Evolutionary conservation across 2,797 vertebrate species (phyloP).

Genomic region (Psittacula echo): DNA sequence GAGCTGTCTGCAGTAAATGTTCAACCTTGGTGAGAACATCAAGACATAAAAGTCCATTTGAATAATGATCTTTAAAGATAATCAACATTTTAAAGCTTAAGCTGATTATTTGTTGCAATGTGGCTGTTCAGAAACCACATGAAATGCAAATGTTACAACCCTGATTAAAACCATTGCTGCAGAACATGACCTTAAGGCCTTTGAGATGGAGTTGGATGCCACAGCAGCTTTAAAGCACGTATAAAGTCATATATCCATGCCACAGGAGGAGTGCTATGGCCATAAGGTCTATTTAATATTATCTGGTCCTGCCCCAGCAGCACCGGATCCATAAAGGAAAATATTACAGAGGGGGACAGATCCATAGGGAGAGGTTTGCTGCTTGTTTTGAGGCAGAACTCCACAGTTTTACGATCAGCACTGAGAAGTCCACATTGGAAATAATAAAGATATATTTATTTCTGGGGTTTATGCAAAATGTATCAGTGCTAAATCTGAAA

Average conservation of each 20-base stretch:
- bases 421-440: not conserved
- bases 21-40: not conserved
- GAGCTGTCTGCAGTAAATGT: rapidly evolving
- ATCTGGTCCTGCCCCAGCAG: not conserved
- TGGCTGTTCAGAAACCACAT: not conserved
- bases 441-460: not conserved
- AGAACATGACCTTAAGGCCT: not conserved
- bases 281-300: not conserved
- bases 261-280: not conserved
- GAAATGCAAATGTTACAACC: not conserved
- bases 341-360: not conserved
- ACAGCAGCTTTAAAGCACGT: not conserved
- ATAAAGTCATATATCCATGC: rapidly evolving
- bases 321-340: rapidly evolving
- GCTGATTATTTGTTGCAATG: not conserved
- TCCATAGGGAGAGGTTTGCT: rapidly evolving
- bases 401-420: rapidly evolving
- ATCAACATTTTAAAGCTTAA: not conserved
- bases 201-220: not conserved
- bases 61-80: not conserved
- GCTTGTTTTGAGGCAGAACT: not conserved
- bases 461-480: not conserved
- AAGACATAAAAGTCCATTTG: not conserved
- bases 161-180: not conserved
- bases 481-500: not conserved